These are phyloP conservation scores for Promerops cafer DNA, from an alignment of 2,113 vertebrate genomes.

Conservation along the genomic window DNA sequence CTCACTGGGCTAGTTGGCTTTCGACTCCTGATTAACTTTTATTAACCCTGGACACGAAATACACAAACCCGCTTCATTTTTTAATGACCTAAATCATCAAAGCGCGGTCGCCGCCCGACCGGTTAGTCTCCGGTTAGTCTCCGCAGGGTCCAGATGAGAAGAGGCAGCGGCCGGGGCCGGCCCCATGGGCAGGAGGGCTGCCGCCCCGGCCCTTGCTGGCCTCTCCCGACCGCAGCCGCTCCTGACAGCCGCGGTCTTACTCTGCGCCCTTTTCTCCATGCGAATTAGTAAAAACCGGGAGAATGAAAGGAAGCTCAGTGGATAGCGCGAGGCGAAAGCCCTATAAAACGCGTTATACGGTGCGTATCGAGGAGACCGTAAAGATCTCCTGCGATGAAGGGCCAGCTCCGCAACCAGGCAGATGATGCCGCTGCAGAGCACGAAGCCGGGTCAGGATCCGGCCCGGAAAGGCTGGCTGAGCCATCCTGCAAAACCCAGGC, in stretches of 20 bases:
- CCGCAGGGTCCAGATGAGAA: background rate
- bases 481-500: background rate
- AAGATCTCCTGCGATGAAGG: background rate
- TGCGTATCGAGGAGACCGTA: background rate
- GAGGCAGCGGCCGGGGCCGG: background rate
- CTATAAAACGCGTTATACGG: background rate
- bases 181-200: background rate
- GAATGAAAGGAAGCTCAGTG: background rate
- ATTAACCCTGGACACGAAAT: conserved; percentile 1
- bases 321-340: background rate
- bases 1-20: conserved; percentile 2
- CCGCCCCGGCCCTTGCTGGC: background rate
- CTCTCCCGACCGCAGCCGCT: background rate
- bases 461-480: background rate
- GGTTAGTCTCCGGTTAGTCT: background rate
- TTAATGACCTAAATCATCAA: background rate
- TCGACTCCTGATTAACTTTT: conserved; percentile 49
- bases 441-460: background rate
- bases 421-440: background rate
- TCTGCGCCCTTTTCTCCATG: background rate
- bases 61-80: background rate
- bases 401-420: background rate
- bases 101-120: background rate
- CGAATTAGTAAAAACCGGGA: background rate
- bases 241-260: background rate